Percentiles rank a stretch among this genome's conserved stretches.
Evolutionary conservation across 2,888 invertebrate species (phyloP).

Genomic region (Drosophila acutilabella): DNA sequence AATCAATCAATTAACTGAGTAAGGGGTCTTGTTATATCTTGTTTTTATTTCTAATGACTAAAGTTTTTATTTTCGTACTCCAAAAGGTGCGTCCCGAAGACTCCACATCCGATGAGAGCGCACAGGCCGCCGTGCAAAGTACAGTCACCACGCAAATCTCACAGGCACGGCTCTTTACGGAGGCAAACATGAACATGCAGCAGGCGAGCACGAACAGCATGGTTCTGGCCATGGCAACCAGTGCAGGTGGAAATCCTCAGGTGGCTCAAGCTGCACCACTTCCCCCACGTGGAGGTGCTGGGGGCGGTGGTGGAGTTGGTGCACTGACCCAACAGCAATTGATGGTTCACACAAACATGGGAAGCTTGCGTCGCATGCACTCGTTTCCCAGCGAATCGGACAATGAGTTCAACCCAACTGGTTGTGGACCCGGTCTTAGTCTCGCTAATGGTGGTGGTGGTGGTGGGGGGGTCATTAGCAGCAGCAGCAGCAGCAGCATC

Average conservation of each 20-base stretch:
- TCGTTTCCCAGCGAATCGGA: slow-evolving; percentile 95
- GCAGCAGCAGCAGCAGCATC: slow-evolving; percentile 83
- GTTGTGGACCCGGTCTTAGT: slow-evolving; percentile 3
- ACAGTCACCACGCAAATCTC: slow-evolving; percentile 85
- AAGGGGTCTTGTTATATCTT: too few species aligned
- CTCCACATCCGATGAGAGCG: slow-evolving; percentile 85
- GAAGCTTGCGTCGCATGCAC: slow-evolving; percentile 90
- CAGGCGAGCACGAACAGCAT: slow-evolving; percentile 83
- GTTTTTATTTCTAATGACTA: too few species aligned
- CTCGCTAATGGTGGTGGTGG: slow-evolving; percentile 76
- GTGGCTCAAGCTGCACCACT: slow-evolving; percentile 9
- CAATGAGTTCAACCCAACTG: slow-evolving; percentile 87
- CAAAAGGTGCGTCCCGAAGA: slow-evolving; percentile 84
- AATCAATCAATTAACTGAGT: too few species aligned
- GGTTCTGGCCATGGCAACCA: slow-evolving; percentile 63
- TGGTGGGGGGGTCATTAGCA: slow-evolving; percentile 65
- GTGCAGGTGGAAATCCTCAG: slow-evolving; percentile 3
- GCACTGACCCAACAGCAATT: slow-evolving; percentile 58
- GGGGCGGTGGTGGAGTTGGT: slow-evolving; percentile 30
- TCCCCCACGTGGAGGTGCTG: slow-evolving; percentile 3
- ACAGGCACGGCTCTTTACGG: slow-evolving; percentile 84
- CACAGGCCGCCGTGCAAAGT: slow-evolving; percentile 84
- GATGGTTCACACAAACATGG: slow-evolving; percentile 82
- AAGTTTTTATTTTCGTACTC: too few species aligned
- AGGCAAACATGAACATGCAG: slow-evolving; percentile 74